A percentile compares a stretch with the other conserved stretches of the same genome.
Evolutionary conservation across 2,113 vertebrate genomes (phyloP).

Genomic region (Tupaia chinensis): DNA sequence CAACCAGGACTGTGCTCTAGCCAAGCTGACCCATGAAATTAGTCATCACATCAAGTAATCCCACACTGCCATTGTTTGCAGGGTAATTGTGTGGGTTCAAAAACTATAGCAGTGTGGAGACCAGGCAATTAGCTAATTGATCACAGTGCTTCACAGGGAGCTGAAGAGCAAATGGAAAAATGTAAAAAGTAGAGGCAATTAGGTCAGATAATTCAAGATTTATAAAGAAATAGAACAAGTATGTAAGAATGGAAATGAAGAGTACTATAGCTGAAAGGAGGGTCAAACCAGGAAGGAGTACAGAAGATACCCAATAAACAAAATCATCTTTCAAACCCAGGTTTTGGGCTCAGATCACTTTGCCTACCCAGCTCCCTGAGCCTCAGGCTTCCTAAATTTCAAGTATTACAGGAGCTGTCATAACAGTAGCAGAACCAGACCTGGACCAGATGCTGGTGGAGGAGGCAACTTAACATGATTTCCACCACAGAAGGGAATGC

Average conservation of each 20-base stretch:
- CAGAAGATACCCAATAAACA: neutral
- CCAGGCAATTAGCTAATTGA: neutral
- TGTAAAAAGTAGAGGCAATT: neutral
- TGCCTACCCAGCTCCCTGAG: neutral
- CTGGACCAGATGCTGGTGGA: neutral
- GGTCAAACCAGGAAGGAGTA: neutral
- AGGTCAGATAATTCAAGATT: neutral
- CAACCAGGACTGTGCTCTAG: neutral
- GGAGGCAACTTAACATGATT: neutral
- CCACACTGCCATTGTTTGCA: neutral
- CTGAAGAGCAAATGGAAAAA: neutral
- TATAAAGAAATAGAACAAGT: conserved; percentile 10
- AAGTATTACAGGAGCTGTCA: neutral
- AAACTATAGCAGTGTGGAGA: neutral
- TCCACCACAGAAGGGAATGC: neutral
- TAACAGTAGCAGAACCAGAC: neutral
- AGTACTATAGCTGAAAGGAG: neutral
- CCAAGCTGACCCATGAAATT: neutral
- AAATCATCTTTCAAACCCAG: neutral
- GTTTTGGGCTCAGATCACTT: neutral
- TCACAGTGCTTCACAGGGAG: neutral
- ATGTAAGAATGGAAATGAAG: neutral
- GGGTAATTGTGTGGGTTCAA: neutral
- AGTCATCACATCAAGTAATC: neutral
- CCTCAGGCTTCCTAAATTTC: neutral